Conservation (phyloP, 2,797 vertebrate genomes). For the Artibeus lituratus region DNA sequence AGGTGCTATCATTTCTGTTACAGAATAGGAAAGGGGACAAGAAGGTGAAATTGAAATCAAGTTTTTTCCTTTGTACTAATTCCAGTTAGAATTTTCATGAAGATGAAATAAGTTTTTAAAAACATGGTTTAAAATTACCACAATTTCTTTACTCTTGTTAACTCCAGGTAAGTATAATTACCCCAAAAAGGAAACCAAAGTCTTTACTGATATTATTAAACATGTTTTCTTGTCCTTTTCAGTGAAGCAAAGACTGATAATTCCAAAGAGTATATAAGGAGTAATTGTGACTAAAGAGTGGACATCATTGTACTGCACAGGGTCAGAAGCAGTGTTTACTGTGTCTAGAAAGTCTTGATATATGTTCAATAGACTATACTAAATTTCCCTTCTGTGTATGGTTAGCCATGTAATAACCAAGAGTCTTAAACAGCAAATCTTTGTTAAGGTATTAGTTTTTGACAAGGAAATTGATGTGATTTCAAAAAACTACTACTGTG, state of each 20-base stretch:
- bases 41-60: background rate
- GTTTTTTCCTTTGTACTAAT: background rate
- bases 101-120: background rate
- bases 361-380: background rate
- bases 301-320: background rate
- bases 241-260: background rate
- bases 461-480: constrained; percentile 21
- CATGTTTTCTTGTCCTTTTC: background rate
- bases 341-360: background rate
- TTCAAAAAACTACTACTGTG: background rate
- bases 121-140: constrained; percentile 6
- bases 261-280: background rate
- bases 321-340: background rate
- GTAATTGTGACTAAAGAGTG: background rate
- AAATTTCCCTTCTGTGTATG: background rate
- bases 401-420: background rate
- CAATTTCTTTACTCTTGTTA: constrained; percentile 20
- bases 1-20: background rate
- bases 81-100: background rate
- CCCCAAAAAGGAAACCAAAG: constrained; percentile 2
- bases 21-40: background rate
- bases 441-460: constrained; percentile 44
- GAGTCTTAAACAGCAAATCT: constrained; percentile 13
- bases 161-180: background rate
- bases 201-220: background rate